Evolutionary conservation across 1,140 invertebrate genomes (phyloP), one percentile per base, ranked within the genome.

Genomic region (Colletes gigas): DNA sequence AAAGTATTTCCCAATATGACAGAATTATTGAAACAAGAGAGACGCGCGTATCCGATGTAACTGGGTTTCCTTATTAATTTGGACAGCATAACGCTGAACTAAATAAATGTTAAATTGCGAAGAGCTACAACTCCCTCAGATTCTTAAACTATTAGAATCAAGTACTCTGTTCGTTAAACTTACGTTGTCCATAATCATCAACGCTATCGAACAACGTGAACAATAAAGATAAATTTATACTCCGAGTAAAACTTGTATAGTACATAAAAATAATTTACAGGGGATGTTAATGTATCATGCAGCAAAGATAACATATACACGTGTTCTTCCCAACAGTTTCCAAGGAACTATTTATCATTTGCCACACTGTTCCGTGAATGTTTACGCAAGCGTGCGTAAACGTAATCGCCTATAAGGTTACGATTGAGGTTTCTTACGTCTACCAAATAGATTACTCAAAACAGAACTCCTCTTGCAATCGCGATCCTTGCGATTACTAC

Each of bases 391-490:
- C n/a, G 5, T 14, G 66, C 44, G 41, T 79, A 17, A 60, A 75
- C 21, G 17, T 41, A 60, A 9, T 73, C 57, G 3, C 44, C 19
- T 17, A 44, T 47, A 79, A 39, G 15, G 57, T 86, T 93, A 93
- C 82, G 92, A 91, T 65, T 92, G 93, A 70, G 92, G 93, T 30
- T 93, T 93, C 74, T 93, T 93, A 60, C 91, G 88, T 77, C 92
- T 92, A 30, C 93, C 90, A 70, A 94, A 94, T 39, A 94, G 78
- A 83, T 93, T 94, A 78, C 93, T 94, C 47, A 94, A 81, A 10
- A 94, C 93, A 39, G 92, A 93, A 80, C 89, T 92, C 68, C 93
- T 89, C 66, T 93, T 94, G 68, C 91, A 92, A 83, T 94, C 93
- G 5, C 92, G 90, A 78, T 93, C 92, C 73, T 93, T 93, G 4